Base-by-base conservation (phyloP, 2,797 vertebrate genomes). In the Eupleurogrammus muticus region DNA sequence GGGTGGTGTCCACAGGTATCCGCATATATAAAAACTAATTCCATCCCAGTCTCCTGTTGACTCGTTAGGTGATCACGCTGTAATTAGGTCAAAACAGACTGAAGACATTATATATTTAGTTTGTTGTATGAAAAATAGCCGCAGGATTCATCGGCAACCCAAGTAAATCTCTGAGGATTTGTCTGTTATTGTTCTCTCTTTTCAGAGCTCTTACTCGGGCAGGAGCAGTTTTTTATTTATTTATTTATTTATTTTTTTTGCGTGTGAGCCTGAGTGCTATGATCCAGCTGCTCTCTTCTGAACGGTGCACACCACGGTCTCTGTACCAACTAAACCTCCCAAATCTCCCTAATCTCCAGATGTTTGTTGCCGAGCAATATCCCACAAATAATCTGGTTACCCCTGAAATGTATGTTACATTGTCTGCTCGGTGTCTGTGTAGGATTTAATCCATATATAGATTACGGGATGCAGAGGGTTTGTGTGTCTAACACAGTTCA, bases 281-380 rank as follows among this genome's bases (percentile, higher is more conserved):
- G 36, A 54, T 5, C 8, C 47, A 46, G 3, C 35, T 5, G 9
- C 46, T 20, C 17, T 51, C 52, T 24, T 62, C 1, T 56, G 38
- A 68, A 35, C 49, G 64, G 38, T 48, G 50, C 50, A 70, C 55
- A 72, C 61, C 36, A 76, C 46, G 54, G 77, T 76, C 53, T 84
- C 67, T 52, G 36, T 67, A 46, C 42, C 52, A 74, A 70, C 57
- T 83, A 83, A 89, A 82, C 48, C 81, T 32, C 68, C 36, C 59
- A 89, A 79, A 90, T 85, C 77, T 86, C n/a, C 68, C 81, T 90
- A 75, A 91, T 90, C 87, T 81, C 74, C 53, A 64, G 58, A 76
- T 85, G 74, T 81, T 86, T 75, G 61, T 52, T 54, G 73, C 80
- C 66, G n/a, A 59, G 77, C 59, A 86, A 75, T 73, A 28, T 57